phyloP scores from a whole-genome alignment of 2,888 invertebrate species.

The Sarcophaga caerulescens region DNA sequence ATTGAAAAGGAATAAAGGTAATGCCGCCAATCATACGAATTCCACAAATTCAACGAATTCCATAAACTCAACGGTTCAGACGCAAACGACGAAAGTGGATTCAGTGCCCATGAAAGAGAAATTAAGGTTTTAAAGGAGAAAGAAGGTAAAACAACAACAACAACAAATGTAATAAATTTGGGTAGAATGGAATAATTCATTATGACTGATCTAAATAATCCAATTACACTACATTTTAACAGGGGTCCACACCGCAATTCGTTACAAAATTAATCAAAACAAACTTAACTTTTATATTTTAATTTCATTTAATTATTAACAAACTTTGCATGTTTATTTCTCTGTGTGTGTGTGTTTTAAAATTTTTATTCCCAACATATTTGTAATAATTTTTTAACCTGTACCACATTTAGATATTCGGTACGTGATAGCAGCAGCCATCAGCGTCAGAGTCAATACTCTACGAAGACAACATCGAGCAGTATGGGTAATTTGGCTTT shows the following conservation, averaged over 20 bases:
- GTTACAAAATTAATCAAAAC: background rate
- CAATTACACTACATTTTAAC: too few species aligned
- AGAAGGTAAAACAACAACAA: constrained; percentile 40
- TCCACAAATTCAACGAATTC: constrained; percentile 76
- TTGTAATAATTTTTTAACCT: constrained; percentile 5
- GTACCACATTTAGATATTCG: constrained; percentile 74
- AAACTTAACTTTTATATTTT: background rate
- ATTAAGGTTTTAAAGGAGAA: constrained; percentile 39
- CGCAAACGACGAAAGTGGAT: constrained; percentile 71
- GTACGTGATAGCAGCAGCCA: constrained; percentile 75
- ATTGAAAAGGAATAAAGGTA: constrained; percentile 72
- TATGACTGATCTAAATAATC: too few species aligned
- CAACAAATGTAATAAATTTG: background rate
- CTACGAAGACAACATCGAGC: constrained; percentile 79
- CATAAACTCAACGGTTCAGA: constrained; percentile 50
- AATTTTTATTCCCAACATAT: background rate
- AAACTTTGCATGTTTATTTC: constrained; percentile 32
- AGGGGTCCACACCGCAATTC: too few species aligned
- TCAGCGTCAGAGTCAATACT: constrained; percentile 80
- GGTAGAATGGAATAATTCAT: too few species aligned
- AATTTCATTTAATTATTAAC: background rate
- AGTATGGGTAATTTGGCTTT: constrained; percentile 75
- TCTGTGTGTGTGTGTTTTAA: constrained; percentile 6
- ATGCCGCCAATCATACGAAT: constrained; percentile 73
- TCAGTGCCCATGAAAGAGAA: constrained; percentile 70